Evolutionary conservation across 2,888 invertebrate species (phyloP), one percentile per base, ranked within the genome.

Genomic region (Stegophylla sp.): DNA sequence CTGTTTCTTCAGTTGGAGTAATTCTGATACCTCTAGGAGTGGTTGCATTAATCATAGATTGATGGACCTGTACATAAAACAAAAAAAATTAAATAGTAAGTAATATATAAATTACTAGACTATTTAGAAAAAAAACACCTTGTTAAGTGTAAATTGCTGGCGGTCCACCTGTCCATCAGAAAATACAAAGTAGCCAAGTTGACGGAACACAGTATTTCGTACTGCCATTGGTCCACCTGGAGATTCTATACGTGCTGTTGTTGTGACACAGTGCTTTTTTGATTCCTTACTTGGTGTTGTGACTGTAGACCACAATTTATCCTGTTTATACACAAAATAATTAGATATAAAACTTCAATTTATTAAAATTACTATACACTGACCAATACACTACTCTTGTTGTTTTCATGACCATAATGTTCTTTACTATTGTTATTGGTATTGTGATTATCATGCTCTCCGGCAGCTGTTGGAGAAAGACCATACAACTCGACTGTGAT

Each of bases 131-230:
- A 23, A 53, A 23, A 7, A 23, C n/a, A 75, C 75, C 75, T 75
- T 75, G 34, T 75, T 75, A 7, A 75, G n/a, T 12, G 75, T 75
- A 48, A 75, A 75, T n/a, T 75, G 63, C 3, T 64, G 41, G 7
- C 75, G 64, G 13, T 64, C 41, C 43, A 64, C 41, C 12, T 75
- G 51, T 1, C 64, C 34, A 13, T 43, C 41, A 53, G 75, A 75
- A 66, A 75, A 75, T 0, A 75, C 75, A 66, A 75, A 75, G 9
- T 75, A 75, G 9, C 64, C 75, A 34, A 75, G 75, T n/a, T 75
- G 75, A 12, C 64, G 75, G n/a, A 64, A 75, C 13, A 75, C 64
- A 10, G 75, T 64, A 7, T 64, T 75, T 1, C 75, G 23, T 0
- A 75, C 75, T 13, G 64, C 64, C 23, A n/a, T 53, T 15, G 75